Conservation (phyloP, 2,113 vertebrate genomes). For the Malurus melanocephalus region DNA sequence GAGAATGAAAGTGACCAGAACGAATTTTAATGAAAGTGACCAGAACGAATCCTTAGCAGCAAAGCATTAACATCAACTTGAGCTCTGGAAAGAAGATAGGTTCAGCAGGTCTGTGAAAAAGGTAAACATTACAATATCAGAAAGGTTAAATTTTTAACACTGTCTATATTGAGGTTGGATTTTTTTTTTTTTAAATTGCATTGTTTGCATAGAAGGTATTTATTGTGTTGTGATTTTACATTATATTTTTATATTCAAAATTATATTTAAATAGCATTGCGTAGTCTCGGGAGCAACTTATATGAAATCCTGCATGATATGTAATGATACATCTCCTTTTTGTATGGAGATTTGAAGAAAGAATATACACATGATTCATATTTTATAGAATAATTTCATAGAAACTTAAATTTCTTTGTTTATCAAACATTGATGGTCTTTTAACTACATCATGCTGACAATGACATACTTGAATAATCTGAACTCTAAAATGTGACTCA, state of each 20-base stretch:
- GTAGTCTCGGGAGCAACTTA: not conserved
- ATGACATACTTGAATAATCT: not conserved
- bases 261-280: not conserved
- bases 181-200: not conserved
- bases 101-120: slow-evolving; percentile 23
- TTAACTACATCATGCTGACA: not conserved
- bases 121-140: not conserved
- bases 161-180: not conserved
- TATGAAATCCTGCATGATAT: not conserved
- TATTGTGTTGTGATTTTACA: not conserved
- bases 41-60: slow-evolving; percentile 77
- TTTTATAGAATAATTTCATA: not conserved
- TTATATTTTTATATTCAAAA: not conserved
- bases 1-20: slow-evolving; percentile 67
- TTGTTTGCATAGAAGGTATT: not conserved
- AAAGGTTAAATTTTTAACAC: not conserved
- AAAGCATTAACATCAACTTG: slow-evolving; percentile 68
- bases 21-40: slow-evolving; percentile 62
- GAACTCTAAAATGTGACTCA: not conserved
- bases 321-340: not conserved
- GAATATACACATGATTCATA: not conserved
- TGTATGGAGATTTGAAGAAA: not conserved
- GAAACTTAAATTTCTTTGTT: not conserved
- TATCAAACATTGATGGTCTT: not conserved
- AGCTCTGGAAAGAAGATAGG: slow-evolving; percentile 49